phyloP scores from a whole-genome alignment of 2,797 vertebrate genomes.

The Enteromius paludinosus region DNA sequence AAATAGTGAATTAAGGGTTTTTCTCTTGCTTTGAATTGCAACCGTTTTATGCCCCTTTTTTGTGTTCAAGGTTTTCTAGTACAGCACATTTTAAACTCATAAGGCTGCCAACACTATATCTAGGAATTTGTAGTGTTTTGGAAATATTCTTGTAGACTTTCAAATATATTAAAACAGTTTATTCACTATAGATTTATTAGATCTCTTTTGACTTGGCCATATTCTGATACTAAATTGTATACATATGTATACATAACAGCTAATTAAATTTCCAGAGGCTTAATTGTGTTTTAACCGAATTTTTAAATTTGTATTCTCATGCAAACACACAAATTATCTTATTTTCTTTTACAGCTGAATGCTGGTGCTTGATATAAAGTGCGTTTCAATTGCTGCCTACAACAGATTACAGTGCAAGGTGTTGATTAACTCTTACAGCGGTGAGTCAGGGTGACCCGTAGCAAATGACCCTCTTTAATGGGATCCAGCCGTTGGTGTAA shows the following conservation, averaged over 20 bases:
- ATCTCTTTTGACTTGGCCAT: not conserved
- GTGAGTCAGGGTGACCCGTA: conserved; percentile 50
- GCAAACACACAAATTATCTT: not conserved
- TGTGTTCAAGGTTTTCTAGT: not conserved
- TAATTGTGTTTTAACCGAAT: not conserved
- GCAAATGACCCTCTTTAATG: conserved; percentile 49
- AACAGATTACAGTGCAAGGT: conserved; percentile 37
- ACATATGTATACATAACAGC: not conserved
- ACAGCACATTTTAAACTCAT: not conserved
- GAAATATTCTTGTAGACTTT: not conserved
- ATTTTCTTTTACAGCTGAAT: conserved; percentile 1
- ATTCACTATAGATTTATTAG: not conserved
- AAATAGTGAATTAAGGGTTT: not conserved
- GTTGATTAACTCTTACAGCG: conserved; percentile 36
- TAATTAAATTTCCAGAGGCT: not conserved
- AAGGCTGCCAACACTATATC: not conserved
- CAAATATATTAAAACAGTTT: not conserved
- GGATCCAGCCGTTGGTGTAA: conserved; percentile 55
- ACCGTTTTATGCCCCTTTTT: not conserved
- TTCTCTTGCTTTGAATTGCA: not conserved
- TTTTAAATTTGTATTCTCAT: not conserved
- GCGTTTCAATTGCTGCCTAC: conserved; percentile 6
- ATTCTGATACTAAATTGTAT: not conserved
- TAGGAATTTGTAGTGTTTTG: not conserved
- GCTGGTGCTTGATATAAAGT: conserved; percentile 14